Percentiles rank a stretch among this genome's conserved stretches.
These are phyloP conservation scores for Hermaeophaga mercurialis DNA, from an alignment of 2,888 invertebrate species.

Conservation along the genomic window DNA sequence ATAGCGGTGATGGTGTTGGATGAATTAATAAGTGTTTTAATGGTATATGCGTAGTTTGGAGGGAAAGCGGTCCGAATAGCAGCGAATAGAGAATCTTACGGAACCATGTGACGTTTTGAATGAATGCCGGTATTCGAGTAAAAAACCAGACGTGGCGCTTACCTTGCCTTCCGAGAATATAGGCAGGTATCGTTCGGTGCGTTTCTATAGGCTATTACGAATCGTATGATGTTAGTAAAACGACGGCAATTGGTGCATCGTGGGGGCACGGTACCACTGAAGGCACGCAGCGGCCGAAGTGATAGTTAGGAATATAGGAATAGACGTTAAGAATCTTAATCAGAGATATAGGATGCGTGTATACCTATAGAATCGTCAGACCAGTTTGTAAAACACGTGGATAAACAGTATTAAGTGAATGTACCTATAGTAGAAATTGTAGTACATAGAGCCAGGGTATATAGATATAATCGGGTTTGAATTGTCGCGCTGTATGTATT, in stretches of 20 bases:
- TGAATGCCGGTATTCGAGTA: background rate
- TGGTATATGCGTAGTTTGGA: background rate
- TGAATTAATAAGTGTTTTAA: too few species aligned
- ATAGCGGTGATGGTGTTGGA: too few species aligned
- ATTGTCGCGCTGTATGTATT: constrained; percentile 39
- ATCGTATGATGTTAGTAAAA: constrained; percentile 4
- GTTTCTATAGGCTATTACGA: constrained; percentile 1
- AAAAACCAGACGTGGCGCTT: constrained; percentile 9
- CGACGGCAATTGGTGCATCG: constrained; percentile 10
- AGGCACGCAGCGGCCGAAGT: constrained; percentile 1
- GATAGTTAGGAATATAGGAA: background rate
- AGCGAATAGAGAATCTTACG: background rate
- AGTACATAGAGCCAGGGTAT: constrained; percentile 8
- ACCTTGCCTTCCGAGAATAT: constrained; percentile 13
- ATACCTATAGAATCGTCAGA: constrained; percentile 5
- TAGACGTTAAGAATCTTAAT: constrained; percentile 1
- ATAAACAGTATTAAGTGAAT: constrained; percentile 13
- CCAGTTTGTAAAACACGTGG: constrained; percentile 8
- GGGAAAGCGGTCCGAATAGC: background rate
- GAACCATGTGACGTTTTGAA: constrained; percentile 4
- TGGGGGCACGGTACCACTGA: constrained; percentile 16
- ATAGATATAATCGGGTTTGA: constrained; percentile 37
- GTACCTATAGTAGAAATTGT: constrained; percentile 8
- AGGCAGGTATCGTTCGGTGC: constrained; percentile 8
- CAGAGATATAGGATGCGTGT: constrained; percentile 4